A percentile compares a stretch with the other conserved stretches of the same genome.
phyloP scores from a whole-genome alignment of 2,797 vertebrate genomes.

The Pangasius djambal region DNA sequence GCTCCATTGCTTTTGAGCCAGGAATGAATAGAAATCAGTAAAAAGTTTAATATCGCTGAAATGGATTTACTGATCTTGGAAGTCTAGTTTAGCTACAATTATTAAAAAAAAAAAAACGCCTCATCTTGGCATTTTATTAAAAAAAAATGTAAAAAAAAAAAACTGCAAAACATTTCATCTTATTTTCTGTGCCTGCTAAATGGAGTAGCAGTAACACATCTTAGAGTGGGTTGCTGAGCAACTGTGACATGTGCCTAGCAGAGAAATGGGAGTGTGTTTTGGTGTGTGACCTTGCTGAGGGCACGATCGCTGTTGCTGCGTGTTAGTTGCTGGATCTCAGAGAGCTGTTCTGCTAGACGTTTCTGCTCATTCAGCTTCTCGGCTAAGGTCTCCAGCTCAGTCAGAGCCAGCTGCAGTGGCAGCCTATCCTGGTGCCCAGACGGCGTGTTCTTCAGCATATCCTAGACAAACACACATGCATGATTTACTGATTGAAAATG shows the following conservation, averaged over 20 bases:
- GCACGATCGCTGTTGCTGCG: conserved; percentile 81
- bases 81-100: neutral
- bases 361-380: conserved; percentile 88
- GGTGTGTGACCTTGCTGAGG: conserved; percentile 79
- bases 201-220: neutral
- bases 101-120: neutral
- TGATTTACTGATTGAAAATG: neutral
- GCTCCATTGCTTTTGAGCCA: conserved; percentile 9
- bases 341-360: conserved; percentile 81
- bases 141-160: conserved; percentile 2
- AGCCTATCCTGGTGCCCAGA: conserved; percentile 80
- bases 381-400: conserved; percentile 83
- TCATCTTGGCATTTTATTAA: neutral
- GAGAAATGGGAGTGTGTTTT: conserved; percentile 5
- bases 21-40: conserved; percentile 11
- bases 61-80: neutral
- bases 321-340: conserved; percentile 84
- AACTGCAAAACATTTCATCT: neutral
- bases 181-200: conserved; percentile 20
- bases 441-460: conserved; percentile 88
- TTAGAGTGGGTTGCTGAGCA: conserved; percentile 6
- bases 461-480: conserved; percentile 65
- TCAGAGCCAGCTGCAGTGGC: conserved; percentile 84
- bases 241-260: conserved; percentile 1
- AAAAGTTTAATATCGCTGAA: conserved; percentile 15